Conservation (phyloP, 2,888 invertebrate genomes). For the Timema cristinae region DNA sequence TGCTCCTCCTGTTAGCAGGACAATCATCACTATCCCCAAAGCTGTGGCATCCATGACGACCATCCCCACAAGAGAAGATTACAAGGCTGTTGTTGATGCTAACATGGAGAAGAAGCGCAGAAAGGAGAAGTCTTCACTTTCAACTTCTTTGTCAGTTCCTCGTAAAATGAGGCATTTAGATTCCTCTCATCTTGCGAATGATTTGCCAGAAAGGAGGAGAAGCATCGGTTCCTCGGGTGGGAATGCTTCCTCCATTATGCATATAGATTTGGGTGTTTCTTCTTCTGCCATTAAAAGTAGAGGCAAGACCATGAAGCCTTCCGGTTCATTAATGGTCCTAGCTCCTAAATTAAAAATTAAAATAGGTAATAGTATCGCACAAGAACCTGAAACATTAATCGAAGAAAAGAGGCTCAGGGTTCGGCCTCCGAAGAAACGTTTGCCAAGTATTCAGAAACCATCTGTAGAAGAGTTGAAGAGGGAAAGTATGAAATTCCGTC, state of each 20-base stretch:
- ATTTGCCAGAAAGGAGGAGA: constrained; percentile 48
- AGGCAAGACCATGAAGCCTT: constrained; percentile 26
- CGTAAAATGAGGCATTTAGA: constrained; percentile 63
- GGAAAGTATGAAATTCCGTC: constrained; percentile 83
- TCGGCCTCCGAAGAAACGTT: constrained; percentile 77
- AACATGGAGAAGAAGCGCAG: constrained; percentile 65
- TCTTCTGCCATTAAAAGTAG: constrained; percentile 22
- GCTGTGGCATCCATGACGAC: constrained; percentile 85
- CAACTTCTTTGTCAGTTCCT: constrained; percentile 46
- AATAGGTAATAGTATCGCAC: constrained; percentile 55
- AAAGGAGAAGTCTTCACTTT: constrained; percentile 52
- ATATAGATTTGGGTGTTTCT: constrained; percentile 18
- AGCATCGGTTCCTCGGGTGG: constrained; percentile 48
- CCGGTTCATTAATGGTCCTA: constrained; percentile 39
- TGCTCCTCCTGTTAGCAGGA: constrained; percentile 60
- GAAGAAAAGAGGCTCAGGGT: constrained; percentile 46
- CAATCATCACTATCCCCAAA: constrained; percentile 79
- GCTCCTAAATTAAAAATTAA: constrained; percentile 71
- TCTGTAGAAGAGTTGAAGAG: constrained; percentile 76
- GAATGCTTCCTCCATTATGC: constrained; percentile 38
- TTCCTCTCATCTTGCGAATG: constrained; percentile 54
- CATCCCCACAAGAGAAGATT: constrained; percentile 81
- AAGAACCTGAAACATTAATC: constrained; percentile 36
- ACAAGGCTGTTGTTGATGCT: constrained; percentile 62
- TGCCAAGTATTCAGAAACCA: constrained; percentile 54